Base-by-base conservation (phyloP, 2,888 invertebrate genomes). In the Laspeyria flexula region DNA sequence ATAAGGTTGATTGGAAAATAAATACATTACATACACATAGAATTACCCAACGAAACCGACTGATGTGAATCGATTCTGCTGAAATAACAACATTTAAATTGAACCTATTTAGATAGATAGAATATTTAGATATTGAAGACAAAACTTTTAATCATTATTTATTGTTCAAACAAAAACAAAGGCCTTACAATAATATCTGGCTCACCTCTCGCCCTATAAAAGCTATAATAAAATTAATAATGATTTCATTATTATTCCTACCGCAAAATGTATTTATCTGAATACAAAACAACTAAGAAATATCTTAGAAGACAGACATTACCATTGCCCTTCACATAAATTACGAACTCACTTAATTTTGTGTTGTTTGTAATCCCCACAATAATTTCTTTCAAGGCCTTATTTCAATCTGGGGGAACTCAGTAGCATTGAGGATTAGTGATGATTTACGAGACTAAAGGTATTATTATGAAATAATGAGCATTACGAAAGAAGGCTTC, bases 311-410 rank as follows among this genome's bases (percentile, higher is more conserved):
- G 65, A 68, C 73, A 68, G 74, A 71, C 76, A 73, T 75, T 80
- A 73, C 65, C 60, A 73, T 71, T 74, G 71, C 69, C 70, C 66
- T 69, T 65, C 56, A 76, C 77, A 83, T 81, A 81, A 83, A 81
- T 83, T 80, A 77, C 73, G 74, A 82, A 80, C 75, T 83, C 79
- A 74, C 75, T 79, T 80, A 78, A 79, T 83, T 77, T 77, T 69
- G 68, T 74, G 77, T 80, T 82, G 75, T 82, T 81, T 81, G 77
- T 80, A 78, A 81, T 78, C 73, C 73, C 65, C 66, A 68, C 73
- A 81, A 79, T 79, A 77, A 83, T 80, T 80, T 81, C 76, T 79
- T 81, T 81, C 71, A 75, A 77, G 77, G 76, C 69, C 71, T 73
- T 71, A 74, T 75, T 76, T 75, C 73, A 75, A 82, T 81, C 79